phyloP scores from a whole-genome alignment of 2,888 invertebrate genomes.

The Meteorus cinctellus region DNA sequence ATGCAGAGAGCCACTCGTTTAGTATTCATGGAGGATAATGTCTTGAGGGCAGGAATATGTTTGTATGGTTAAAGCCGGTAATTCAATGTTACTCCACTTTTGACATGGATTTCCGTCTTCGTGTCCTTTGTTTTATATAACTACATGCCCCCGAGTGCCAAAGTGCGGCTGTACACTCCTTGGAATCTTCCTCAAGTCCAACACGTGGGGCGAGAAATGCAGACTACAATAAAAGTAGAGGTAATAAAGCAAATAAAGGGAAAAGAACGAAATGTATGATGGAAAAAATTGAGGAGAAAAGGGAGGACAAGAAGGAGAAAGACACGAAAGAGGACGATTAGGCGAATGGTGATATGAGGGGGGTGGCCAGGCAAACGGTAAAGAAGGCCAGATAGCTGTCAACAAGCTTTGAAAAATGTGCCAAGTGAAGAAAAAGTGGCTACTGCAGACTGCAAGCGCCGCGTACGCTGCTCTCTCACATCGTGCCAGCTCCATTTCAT shows the following conservation, averaged over 20 bases:
- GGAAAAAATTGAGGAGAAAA: neutral
- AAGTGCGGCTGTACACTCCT: conserved; percentile 3
- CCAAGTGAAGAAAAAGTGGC: conserved; percentile 68
- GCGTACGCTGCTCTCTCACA: conserved; percentile 53
- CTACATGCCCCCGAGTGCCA: conserved; percentile 4
- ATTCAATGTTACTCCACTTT: conserved; percentile 23
- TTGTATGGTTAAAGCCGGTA: conserved; percentile 5
- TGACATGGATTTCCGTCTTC: conserved; percentile 6
- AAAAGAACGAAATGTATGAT: neutral
- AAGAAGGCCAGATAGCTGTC: conserved; percentile 63
- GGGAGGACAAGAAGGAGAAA: conserved; percentile 37
- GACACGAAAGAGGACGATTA: conserved; percentile 36
- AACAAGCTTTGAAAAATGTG: conserved; percentile 69
- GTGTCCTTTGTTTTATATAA: conserved; percentile 15
- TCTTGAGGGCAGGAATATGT: conserved; percentile 1
- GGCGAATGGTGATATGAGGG: conserved; percentile 44
- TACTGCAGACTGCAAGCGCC: conserved; percentile 63
- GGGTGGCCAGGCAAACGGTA: conserved; percentile 41
- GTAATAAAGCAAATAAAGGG: conserved; percentile 20
- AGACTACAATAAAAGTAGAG: conserved; percentile 32
- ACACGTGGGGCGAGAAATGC: conserved; percentile 35
- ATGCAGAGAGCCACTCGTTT: conserved; percentile 10
- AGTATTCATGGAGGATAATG: conserved; percentile 6
- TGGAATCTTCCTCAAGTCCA: conserved; percentile 31
- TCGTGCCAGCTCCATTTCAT: conserved; percentile 21